phyloP scores from a whole-genome alignment of 2,888 invertebrate genomes.

The Malthinus flaveolus region DNA sequence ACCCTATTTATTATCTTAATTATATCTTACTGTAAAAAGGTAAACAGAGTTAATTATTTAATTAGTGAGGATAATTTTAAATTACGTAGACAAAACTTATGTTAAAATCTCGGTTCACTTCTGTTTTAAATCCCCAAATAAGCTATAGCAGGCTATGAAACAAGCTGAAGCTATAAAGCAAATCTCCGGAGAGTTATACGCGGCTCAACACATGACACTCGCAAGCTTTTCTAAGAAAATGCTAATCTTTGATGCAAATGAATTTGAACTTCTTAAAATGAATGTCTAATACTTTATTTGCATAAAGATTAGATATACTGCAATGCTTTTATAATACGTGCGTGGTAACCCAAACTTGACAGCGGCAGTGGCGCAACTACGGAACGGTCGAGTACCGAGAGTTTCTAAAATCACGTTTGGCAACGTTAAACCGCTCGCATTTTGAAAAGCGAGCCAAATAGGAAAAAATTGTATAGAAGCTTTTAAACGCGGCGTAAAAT shows the following conservation, averaged over 20 bases:
- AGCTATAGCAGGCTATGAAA: slow-evolving; percentile 36
- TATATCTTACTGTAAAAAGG: too few relatives aligned
- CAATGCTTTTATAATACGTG: not conserved
- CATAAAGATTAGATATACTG: not conserved
- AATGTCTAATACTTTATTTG: slow-evolving; percentile 5
- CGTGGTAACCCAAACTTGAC: not conserved
- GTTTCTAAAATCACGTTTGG: too few relatives aligned
- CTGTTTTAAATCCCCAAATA: slow-evolving; percentile 37
- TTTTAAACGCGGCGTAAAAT: too few relatives aligned
- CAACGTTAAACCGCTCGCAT: too few relatives aligned
- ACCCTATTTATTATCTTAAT: too few relatives aligned
- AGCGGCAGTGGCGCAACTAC: too few relatives aligned
- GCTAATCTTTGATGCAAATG: slow-evolving; percentile 36
- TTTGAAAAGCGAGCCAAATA: too few relatives aligned
- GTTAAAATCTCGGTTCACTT: slow-evolving; percentile 34
- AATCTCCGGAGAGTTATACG: slow-evolving; percentile 42
- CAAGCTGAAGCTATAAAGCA: slow-evolving; percentile 41
- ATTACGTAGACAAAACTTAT: slow-evolving; percentile 23
- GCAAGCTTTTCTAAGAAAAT: slow-evolving; percentile 39
- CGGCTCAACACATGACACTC: slow-evolving; percentile 42
- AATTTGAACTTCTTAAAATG: slow-evolving; percentile 23
- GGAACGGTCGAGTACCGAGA: not conserved
- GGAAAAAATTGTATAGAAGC: too few relatives aligned
- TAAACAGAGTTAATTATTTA: too few relatives aligned
- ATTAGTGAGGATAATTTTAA: slow-evolving; percentile 17